A percentile compares a stretch with the other conserved stretches of the same genome.
These are phyloP conservation scores for Gila orcuttii DNA, from an alignment of 2,113 vertebrate genomes.

Conservation along the genomic window DNA sequence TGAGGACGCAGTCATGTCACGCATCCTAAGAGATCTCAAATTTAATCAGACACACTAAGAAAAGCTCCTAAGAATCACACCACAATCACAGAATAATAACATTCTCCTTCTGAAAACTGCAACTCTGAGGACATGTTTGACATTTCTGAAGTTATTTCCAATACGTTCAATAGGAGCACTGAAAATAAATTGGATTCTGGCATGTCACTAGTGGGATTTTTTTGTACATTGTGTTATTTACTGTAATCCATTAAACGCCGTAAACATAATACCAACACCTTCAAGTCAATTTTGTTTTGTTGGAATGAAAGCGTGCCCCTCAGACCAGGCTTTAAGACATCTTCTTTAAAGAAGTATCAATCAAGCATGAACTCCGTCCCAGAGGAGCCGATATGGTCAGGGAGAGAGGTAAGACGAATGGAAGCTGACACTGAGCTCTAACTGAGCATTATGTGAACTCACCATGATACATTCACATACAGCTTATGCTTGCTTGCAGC, in stretches of 20 bases:
- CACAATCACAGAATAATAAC: constrained; percentile 3
- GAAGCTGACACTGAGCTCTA: constrained; percentile 5
- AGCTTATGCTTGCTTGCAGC: background rate
- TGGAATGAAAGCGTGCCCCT: background rate
- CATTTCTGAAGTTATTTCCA: constrained; percentile 11
- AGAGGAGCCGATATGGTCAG: background rate
- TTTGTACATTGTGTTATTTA: background rate
- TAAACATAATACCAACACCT: background rate
- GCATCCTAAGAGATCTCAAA: constrained; percentile 47
- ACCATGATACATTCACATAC: constrained; percentile 12
- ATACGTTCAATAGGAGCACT: background rate
- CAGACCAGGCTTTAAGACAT: background rate
- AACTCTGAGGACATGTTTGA: constrained; percentile 12
- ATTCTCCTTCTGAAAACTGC: background rate
- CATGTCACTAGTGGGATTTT: background rate
- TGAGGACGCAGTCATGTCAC: constrained; percentile 41
- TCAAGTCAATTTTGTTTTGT: background rate
- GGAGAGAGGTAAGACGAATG: background rate
- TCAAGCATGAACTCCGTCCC: constrained; percentile 3
- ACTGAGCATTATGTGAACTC: constrained; percentile 27
- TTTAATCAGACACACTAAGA: constrained; percentile 50
- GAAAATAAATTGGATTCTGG: constrained; percentile 28
- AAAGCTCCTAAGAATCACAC: constrained; percentile 5
- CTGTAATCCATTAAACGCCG: background rate
- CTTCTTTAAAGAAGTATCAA: constrained; percentile 22